Evolutionary conservation across 2,113 vertebrate genomes (phyloP).

Genomic region (Equus quagga): DNA sequence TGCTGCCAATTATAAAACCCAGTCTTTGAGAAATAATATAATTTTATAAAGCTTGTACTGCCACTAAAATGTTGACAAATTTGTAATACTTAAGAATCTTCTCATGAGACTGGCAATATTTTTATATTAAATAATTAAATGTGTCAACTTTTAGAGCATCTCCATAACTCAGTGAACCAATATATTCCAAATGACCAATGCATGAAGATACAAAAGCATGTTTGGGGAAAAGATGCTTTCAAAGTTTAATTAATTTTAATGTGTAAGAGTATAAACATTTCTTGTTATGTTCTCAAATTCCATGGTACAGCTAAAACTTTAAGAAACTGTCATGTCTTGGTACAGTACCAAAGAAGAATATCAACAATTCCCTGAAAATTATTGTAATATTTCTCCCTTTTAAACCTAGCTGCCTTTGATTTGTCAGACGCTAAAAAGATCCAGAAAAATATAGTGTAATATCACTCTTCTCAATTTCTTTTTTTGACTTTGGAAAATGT

Average conservation of each 20-base stretch:
- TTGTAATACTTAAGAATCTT: background rate
- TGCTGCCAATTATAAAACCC: background rate
- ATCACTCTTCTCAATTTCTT: background rate
- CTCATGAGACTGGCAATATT: background rate
- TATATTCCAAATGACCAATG: background rate
- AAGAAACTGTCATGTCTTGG: background rate
- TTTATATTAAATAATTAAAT: background rate
- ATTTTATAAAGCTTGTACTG: background rate
- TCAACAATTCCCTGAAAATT: background rate
- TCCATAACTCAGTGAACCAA: background rate
- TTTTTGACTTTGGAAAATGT: background rate
- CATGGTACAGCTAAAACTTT: background rate
- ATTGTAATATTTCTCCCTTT: background rate
- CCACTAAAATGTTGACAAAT: background rate
- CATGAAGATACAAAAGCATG: background rate
- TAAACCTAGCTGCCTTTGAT: background rate
- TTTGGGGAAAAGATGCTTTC: background rate
- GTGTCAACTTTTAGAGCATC: background rate
- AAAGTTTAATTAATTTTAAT: background rate
- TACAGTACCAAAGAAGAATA: background rate
- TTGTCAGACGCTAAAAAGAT: background rate
- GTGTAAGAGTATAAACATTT: background rate
- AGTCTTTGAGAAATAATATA: background rate
- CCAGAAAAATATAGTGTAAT: background rate
- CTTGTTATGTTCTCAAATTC: background rate